These are phyloP conservation scores for Ictalurus furcatus DNA, from an alignment of 2,113 vertebrate species.

Conservation along the genomic window DNA sequence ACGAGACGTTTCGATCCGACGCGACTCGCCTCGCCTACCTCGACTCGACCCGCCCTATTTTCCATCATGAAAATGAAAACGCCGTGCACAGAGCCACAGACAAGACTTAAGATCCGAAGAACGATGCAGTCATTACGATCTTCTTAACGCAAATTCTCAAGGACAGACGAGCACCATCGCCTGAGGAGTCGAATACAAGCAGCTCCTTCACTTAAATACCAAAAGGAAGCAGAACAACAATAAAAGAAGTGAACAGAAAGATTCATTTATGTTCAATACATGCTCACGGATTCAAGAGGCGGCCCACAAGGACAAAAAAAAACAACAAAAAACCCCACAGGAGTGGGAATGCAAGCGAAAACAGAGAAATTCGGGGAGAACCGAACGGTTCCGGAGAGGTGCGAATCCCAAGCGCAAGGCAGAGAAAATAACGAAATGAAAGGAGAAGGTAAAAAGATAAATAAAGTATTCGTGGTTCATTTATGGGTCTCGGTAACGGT, in stretches of 20 bases:
- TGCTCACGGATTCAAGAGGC: conserved; percentile 59
- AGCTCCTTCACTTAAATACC: background rate
- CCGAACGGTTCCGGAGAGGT: background rate
- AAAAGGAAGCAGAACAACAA: background rate
- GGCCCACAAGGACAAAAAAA: conserved; percentile 54
- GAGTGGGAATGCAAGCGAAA: background rate
- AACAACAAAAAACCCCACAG: too few species aligned
- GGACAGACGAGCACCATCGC: background rate
- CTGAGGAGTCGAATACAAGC: background rate
- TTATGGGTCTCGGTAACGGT: background rate
- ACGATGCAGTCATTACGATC: background rate
- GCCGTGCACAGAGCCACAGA: background rate
- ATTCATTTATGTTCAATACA: conserved; percentile 67
- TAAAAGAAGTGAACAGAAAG: conserved; percentile 50
- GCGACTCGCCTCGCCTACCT: background rate
- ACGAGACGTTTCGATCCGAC: background rate
- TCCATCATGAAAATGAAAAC: background rate
- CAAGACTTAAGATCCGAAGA: background rate
- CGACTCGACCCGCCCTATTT: too few species aligned
- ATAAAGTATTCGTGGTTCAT: background rate
- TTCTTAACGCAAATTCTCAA: background rate
- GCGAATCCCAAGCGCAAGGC: background rate
- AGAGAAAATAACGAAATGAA: background rate
- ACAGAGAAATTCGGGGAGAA: background rate
- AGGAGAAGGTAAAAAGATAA: background rate